Percentiles rank a stretch among this genome's conserved stretches.
Evolutionary conservation across 2,888 invertebrate species (phyloP).

Genomic region (Campaea margaritaria): DNA sequence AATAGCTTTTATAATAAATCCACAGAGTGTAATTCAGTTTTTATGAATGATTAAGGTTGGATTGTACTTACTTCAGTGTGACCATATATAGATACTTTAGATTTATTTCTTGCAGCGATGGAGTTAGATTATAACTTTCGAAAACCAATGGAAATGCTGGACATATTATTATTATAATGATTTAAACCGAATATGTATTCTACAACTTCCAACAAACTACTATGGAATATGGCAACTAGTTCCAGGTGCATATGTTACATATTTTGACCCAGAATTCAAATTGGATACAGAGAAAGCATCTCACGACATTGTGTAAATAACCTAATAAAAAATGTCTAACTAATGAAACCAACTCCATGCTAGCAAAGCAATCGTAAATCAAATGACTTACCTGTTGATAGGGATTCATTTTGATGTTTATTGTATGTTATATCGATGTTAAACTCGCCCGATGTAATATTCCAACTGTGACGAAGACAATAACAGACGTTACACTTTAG

Average conservation of each 20-base stretch:
- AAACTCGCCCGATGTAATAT: too few species aligned
- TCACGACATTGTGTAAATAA: neutral
- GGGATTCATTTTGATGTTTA: conserved; percentile 65
- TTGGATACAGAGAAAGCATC: too few species aligned
- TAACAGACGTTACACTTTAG: neutral
- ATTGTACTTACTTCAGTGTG: neutral
- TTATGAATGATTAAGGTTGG: too few species aligned
- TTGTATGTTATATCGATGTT: neutral
- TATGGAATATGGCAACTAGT: too few species aligned
- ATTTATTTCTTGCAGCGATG: conserved; percentile 20
- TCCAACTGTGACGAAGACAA: neutral
- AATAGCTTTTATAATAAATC: too few species aligned
- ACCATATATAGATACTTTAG: neutral
- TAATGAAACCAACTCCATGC: conserved; percentile 1
- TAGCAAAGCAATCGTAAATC: neutral
- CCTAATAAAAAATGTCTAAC: neutral
- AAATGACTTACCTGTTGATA: conserved; percentile 67
- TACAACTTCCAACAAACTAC: too few species aligned
- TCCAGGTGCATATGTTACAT: too few species aligned
- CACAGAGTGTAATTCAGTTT: too few species aligned
- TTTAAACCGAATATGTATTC: too few species aligned
- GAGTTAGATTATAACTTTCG: conserved; percentile 24
- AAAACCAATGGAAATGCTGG: neutral
- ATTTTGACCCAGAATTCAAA: too few species aligned
- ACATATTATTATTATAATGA: too few species aligned